Base-by-base conservation (phyloP, 2,113 vertebrate genomes). In the Lepus timidus region DNA sequence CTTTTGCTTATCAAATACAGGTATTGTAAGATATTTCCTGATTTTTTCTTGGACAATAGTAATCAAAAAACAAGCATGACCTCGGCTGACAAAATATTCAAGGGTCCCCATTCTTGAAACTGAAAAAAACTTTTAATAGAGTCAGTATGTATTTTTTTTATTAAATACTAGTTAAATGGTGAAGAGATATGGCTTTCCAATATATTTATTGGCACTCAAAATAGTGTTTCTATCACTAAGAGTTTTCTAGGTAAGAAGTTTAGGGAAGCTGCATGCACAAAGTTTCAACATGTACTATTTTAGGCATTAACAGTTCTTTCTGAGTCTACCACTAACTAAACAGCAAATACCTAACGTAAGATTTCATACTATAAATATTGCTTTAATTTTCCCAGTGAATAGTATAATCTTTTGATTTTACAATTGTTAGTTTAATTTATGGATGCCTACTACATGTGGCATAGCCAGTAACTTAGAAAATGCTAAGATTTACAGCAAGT, bases 121-220 rank as follows among this genome's bases (percentile, higher is more conserved):
- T 83, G 51, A 70, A 93, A 83, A 90, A 3, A 78, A 7, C 49
- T 74, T 95, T 86, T 67, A 79, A 75, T 51, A 39, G 93, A 90
- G 58, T 83, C 12, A 62, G 31, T 55, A 39, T n/a, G 10, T 79
- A 49, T 49, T 74, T 25, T 91, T 88, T 84, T 75, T 52, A 73
- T 67, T 33, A 73, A 65, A 81, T 17, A 9, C 0, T 80, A 49
- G 12, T 36, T 88, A 75, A 87, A 44, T 58, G 64, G 73, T 4
- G 29, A 88, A 90, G 49, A 65, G 52, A 73, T 81, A 68, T 62
- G 3, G 83, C 19, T 36, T 17, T 74, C 51, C 20, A 65, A 68
- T 58, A 3, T 81, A 79, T 83, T 88, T 85, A 68, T 68, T 75
- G 20, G 8, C 23, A 25, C 25, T 75, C 55, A 89, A 75, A 52